Percentiles rank a stretch among this genome's conserved stretches.
phyloP scores from a whole-genome alignment of 2,113 vertebrate genomes.

The Myiagra hebetior region DNA sequence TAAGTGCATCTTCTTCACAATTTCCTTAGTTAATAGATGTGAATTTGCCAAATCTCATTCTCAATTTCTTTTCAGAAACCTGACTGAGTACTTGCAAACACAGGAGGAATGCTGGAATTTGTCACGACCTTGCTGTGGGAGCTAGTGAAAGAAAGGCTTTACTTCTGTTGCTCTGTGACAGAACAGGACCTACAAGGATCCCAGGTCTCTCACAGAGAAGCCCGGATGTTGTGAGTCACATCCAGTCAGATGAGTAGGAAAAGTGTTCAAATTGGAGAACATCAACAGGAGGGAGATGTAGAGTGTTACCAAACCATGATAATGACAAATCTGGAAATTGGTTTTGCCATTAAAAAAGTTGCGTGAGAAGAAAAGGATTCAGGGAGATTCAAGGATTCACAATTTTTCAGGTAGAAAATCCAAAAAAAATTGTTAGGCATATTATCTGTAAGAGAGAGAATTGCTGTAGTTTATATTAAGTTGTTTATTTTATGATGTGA shows the following conservation, averaged over 20 bases:
- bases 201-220: not conserved
- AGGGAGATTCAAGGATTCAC: not conserved
- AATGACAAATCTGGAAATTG: not conserved
- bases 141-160: not conserved
- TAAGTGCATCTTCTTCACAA: not conserved
- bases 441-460: not conserved
- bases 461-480: not conserved
- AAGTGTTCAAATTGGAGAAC: not conserved
- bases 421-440: not conserved
- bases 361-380: not conserved
- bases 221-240: not conserved
- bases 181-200: not conserved
- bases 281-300: not conserved
- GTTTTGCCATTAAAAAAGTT: not conserved
- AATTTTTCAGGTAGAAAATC: not conserved
- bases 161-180: not conserved
- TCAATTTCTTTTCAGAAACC: not conserved
- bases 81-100: not conserved
- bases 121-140: not conserved
- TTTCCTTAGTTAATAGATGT: not conserved
- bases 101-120: not conserved
- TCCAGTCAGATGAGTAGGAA: not conserved
- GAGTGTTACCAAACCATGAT: not conserved
- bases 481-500: not conserved
- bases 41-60: not conserved